These are phyloP conservation scores for Lottia gigantea DNA, from an alignment of 2,888 invertebrate species.

Conservation along the genomic window DNA sequence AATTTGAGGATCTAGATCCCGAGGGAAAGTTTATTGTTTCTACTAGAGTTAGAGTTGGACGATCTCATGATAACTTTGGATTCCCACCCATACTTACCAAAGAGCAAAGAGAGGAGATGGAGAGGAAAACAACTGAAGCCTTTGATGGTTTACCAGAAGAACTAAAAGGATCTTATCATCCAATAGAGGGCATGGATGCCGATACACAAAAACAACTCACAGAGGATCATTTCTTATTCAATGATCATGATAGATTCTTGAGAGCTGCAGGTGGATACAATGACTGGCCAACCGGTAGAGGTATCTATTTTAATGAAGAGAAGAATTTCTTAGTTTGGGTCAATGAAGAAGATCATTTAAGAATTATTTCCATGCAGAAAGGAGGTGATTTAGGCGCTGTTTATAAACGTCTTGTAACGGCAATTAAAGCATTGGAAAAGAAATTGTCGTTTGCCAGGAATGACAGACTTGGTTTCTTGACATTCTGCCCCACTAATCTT, in stretches of 20 bases:
- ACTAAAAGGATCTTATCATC: slow-evolving; percentile 63
- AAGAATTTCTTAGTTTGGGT: slow-evolving; percentile 83
- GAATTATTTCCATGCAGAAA: too few species aligned
- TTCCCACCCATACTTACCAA: slow-evolving; percentile 81
- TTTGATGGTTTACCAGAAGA: slow-evolving; percentile 48
- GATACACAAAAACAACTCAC: slow-evolving; percentile 51
- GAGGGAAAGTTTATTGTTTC: slow-evolving; percentile 78
- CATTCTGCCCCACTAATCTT: slow-evolving; percentile 85
- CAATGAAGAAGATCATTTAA: too few species aligned
- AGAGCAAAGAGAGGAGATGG: slow-evolving; percentile 54
- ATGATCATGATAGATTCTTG: slow-evolving; percentile 52
- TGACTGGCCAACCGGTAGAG: slow-evolving; percentile 89
- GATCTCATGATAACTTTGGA: slow-evolving; percentile 55
- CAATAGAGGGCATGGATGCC: slow-evolving; percentile 55
- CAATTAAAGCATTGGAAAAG: slow-evolving; percentile 80
- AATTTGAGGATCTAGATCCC: slow-evolving; percentile 83
- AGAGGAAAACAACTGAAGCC: slow-evolving; percentile 41
- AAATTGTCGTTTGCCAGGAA: slow-evolving; percentile 76
- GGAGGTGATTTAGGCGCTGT: too few species aligned
- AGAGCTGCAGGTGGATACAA: slow-evolving; percentile 50
- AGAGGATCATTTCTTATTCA: slow-evolving; percentile 60
- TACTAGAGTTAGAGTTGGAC: slow-evolving; percentile 59
- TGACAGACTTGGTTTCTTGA: slow-evolving; percentile 82
- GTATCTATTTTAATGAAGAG: slow-evolving; percentile 85
- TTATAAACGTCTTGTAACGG: slow-evolving; percentile 70